These are phyloP conservation scores for Drosophila burlai DNA, from an alignment of 1,140 invertebrate genomes.

Conservation along the genomic window DNA sequence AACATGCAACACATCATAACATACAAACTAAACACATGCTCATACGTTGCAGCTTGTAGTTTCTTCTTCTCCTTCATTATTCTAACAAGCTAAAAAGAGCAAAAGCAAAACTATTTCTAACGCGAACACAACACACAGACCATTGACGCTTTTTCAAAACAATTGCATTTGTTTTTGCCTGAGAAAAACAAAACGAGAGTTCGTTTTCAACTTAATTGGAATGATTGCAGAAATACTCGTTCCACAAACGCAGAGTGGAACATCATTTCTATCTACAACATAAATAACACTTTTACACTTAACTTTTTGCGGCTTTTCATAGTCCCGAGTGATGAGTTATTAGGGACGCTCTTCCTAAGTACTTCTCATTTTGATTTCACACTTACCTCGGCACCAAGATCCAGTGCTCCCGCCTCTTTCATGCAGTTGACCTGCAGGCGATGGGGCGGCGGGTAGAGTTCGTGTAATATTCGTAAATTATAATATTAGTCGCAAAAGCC, in stretches of 20 bases:
- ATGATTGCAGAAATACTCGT: conserved; percentile 70
- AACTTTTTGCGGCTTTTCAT: conserved; percentile 55
- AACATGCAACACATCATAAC: conserved; percentile 19
- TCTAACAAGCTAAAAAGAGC: conserved; percentile 54
- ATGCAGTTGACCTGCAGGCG: conserved; percentile 68
- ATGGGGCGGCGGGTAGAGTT: conserved; percentile 16
- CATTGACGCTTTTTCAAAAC: conserved; percentile 78
- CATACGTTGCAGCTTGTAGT: conserved; percentile 70
- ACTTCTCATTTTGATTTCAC: conserved; percentile 41
- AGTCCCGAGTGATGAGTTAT: conserved; percentile 18
- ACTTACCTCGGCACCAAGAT: conserved; percentile 6
- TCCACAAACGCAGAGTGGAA: conserved; percentile 66
- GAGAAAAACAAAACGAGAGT: conserved; percentile 55
- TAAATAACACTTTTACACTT: conserved; percentile 50
- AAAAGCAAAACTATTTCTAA: conserved; percentile 57
- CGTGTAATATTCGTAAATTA: conserved; percentile 67
- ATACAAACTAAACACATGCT: conserved; percentile 42
- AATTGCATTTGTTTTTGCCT: conserved; percentile 80
- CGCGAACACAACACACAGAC: conserved; percentile 36
- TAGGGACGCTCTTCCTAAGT: conserved; percentile 41
- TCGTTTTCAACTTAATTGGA: conserved; percentile 51
- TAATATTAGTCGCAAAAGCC: conserved; percentile 49
- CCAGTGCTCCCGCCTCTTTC: conserved; percentile 11
- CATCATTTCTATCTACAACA: conserved; percentile 49
- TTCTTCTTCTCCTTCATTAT: conserved; percentile 74